Evolutionary conservation across 1,140 invertebrate genomes (phyloP).

Genomic region (Drosophila kohkoa): DNA sequence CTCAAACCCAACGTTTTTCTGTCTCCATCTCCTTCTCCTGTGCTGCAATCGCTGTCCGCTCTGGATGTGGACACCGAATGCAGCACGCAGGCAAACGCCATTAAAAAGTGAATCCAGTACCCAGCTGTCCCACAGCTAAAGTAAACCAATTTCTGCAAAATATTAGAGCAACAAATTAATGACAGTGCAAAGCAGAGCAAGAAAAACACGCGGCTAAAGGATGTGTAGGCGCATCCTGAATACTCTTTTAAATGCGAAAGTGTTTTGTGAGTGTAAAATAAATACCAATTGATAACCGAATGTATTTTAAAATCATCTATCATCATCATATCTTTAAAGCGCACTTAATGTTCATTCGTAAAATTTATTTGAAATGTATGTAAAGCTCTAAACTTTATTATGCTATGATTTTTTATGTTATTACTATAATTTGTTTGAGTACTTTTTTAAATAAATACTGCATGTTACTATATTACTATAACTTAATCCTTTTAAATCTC

Average conservation of each 20-base stretch:
- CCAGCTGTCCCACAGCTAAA: constrained; percentile 52
- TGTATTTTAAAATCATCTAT: too few relatives aligned
- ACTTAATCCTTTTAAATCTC: too few relatives aligned
- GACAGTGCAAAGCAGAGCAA: constrained; percentile 54
- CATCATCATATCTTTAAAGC: too few relatives aligned
- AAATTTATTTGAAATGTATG: too few relatives aligned
- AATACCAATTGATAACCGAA: too few relatives aligned
- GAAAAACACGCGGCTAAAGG: constrained; percentile 14
- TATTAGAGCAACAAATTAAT: constrained; percentile 83
- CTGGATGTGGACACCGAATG: constrained; percentile 49
- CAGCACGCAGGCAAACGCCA: constrained; percentile 64
- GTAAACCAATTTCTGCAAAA: constrained; percentile 76
- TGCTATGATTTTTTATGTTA: too few relatives aligned
- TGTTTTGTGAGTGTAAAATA: not conserved
- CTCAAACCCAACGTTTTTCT: not conserved
- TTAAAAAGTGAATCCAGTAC: constrained; percentile 79
- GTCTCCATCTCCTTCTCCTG: not conserved
- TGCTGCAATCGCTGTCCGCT: constrained; percentile 16
- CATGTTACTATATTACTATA: too few relatives aligned
- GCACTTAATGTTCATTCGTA: too few relatives aligned
- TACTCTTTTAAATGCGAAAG: constrained; percentile 37
- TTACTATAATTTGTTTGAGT: too few relatives aligned
- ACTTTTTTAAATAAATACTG: too few relatives aligned
- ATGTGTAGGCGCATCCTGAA: constrained; percentile 9
- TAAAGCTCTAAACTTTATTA: too few relatives aligned